Base-by-base conservation (phyloP, 2,888 invertebrate genomes). In the Amphipoea oculea region DNA sequence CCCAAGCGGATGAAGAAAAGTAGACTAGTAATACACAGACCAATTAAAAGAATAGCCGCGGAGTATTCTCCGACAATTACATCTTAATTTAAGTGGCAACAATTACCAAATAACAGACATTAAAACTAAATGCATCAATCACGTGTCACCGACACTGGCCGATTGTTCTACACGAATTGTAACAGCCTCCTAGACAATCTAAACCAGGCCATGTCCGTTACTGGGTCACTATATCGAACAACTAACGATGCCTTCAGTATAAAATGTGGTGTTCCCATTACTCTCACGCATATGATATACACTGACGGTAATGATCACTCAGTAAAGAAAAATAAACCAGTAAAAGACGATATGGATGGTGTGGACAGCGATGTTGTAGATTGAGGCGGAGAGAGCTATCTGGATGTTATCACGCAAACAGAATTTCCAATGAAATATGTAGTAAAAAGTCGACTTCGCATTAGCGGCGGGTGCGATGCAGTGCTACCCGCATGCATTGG, bases 351-450 rank as follows among this genome's bases (percentile, higher is more conserved):
- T 91, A 90, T 93, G 93, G 85, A 92, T 87, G 73, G 83, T 78
- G 84, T 74, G 82, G 84, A 78, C 76, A 84, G 76, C 79, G 85
- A 88, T 89, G 79, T 83, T 80, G 82, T 84, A 78, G 79, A 88
- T 85, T 82, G 86, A 85, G 84, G 81, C 81, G 89, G 95, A 94
- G 95, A 95, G 94, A 95, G 94, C 91, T 89, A 79, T 83, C 81
- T 84, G 76, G 62, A 86, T 87, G 81, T 78, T 82, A 88, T 90
- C 95, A 95, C 95, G 95, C 96, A 89, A 94, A 88, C 87, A 90
- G 92, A 94, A 94, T 96, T 95, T 95, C 95, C 94, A 95, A 94
- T 94, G 94, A 94, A 94, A 93, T 92, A 94, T 93, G 92, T 93
- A 88, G 91, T 91, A 93, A 93, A 93, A 91, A 90, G 86, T 70